A percentile compares a stretch with the other conserved stretches of the same genome.
Conservation (phyloP, 2,888 invertebrate species). For the Drosophila kuntzei region DNA sequence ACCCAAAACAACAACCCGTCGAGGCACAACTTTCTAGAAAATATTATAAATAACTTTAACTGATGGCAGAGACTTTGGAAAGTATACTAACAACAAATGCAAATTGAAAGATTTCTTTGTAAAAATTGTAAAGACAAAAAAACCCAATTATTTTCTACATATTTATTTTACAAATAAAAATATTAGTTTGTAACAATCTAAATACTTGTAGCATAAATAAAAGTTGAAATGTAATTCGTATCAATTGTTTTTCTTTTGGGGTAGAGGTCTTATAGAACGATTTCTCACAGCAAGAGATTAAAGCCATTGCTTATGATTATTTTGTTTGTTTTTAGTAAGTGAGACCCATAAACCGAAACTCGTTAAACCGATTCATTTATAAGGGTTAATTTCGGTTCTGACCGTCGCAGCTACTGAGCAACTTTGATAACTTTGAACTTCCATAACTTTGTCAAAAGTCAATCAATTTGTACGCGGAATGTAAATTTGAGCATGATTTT, state of each 20-base stretch:
- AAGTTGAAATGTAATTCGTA: constrained; percentile 11
- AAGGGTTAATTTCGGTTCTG: no score
- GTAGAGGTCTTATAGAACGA: not conserved
- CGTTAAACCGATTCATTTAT: no score
- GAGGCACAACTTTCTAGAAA: not conserved
- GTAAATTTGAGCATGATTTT: no score
- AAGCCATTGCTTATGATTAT: no score
- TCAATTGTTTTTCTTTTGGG: not conserved
- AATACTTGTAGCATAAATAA: constrained; percentile 10
- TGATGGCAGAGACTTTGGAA: not conserved
- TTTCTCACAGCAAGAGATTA: no score
- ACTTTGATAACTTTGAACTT: no score
- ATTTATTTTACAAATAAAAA: constrained; percentile 13
- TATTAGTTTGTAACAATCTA: constrained; percentile 14
- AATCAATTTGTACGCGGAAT: no score
- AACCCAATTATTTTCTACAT: constrained; percentile 17
- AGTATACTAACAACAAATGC: not conserved
- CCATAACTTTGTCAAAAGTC: no score
- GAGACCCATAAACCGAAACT: no score
- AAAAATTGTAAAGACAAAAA: not conserved
- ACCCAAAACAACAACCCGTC: not conserved
- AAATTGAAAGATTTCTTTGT: not conserved
- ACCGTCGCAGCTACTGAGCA: no score
- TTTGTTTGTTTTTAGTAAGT: no score
- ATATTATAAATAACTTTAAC: not conserved